Conservation (phyloP, 2,113 vertebrate genomes). For the Centrocercus urophasianus region DNA sequence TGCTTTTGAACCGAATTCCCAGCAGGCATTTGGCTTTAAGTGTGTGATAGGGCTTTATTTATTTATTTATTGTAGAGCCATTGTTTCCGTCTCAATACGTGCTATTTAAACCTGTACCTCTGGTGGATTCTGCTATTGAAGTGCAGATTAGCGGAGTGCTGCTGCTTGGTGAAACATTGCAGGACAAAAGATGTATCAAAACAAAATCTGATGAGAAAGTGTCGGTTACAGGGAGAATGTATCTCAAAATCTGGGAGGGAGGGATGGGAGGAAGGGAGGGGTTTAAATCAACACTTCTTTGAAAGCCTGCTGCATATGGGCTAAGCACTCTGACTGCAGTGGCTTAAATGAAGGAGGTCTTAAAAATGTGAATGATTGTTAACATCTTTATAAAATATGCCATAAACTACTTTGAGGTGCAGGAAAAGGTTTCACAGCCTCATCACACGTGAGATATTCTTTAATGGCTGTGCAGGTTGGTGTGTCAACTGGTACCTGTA, state of each 20-base stretch:
- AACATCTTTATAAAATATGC: neutral
- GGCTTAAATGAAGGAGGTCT: neutral
- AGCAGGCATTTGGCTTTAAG: constrained; percentile 34
- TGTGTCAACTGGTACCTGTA: neutral
- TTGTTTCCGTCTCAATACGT: neutral
- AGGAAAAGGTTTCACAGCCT: neutral
- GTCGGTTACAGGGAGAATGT: neutral
- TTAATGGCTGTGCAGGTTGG: neutral
- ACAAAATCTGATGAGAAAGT: constrained; percentile 19
- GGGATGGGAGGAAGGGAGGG: neutral
- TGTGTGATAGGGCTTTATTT: constrained; percentile 15
- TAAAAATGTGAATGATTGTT: neutral
- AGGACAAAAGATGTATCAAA: constrained; percentile 43
- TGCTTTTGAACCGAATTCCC: constrained; percentile 73
- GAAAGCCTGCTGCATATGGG: neutral
- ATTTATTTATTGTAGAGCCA: constrained; percentile 41
- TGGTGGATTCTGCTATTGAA: constrained; percentile 24
- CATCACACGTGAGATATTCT: neutral
- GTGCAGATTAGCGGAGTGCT: constrained; percentile 4
- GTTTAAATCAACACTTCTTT: neutral
- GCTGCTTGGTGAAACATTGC: neutral
- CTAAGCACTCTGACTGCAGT: neutral
- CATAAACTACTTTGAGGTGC: neutral
- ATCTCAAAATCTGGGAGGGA: neutral
- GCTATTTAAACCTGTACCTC: constrained; percentile 15